A percentile compares a stretch with the other conserved stretches of the same genome.
Evolutionary conservation across 2,888 invertebrate genomes (phyloP).

Genomic region (Kuschelorhynchus macadamiae): DNA sequence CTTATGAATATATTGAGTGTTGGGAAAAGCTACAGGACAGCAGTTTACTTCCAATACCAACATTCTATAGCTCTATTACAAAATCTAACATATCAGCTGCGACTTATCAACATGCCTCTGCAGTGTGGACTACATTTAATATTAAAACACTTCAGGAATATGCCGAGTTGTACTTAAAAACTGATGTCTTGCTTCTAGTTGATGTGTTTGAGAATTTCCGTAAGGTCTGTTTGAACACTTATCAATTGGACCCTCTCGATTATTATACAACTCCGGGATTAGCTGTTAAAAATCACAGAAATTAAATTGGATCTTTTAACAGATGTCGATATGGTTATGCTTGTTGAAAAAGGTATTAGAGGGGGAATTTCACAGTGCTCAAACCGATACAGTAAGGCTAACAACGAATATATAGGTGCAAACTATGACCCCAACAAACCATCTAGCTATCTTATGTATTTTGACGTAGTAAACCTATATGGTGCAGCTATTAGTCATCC

Average conservation of each 20-base stretch:
- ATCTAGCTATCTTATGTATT: too few species aligned
- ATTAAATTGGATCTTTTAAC: constrained; percentile 60
- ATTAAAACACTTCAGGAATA: constrained; percentile 58
- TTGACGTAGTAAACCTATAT: neutral
- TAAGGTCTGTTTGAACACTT: constrained; percentile 30
- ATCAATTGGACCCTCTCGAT: constrained; percentile 59
- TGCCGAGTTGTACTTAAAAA: constrained; percentile 51
- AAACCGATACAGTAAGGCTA: neutral
- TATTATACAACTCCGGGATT: constrained; percentile 62
- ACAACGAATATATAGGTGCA: neutral
- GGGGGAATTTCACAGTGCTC: neutral
- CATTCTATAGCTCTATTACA: constrained; percentile 52
- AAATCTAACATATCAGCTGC: constrained; percentile 48
- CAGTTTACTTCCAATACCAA: constrained; percentile 49
- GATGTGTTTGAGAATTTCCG: constrained; percentile 52
- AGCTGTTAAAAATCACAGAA: constrained; percentile 57
- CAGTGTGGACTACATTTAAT: constrained; percentile 58
- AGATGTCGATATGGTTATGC: constrained; percentile 61
- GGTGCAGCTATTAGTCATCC: neutral
- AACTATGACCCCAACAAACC: too few species aligned
- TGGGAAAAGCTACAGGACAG: constrained; percentile 48
- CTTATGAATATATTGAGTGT: constrained; percentile 56
- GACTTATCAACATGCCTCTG: constrained; percentile 60
- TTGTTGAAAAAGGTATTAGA: constrained; percentile 58
- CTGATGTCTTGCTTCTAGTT: constrained; percentile 41